A percentile compares a stretch with the other conserved stretches of the same genome.
These are phyloP conservation scores for Condylura cristata DNA, from an alignment of 2,113 vertebrate genomes.

Conservation along the genomic window DNA sequence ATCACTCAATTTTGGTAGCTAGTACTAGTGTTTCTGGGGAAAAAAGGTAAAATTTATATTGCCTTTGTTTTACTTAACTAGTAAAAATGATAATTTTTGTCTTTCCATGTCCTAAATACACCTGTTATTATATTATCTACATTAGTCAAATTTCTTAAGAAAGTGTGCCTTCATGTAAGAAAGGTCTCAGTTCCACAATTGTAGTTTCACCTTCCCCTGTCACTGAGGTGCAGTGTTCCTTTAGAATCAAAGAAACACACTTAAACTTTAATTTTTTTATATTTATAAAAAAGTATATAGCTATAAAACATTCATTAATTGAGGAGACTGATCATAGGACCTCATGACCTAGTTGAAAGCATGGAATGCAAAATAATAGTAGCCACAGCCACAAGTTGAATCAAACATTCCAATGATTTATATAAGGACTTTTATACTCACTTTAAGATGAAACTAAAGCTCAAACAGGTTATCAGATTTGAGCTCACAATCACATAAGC, in stretches of 20 bases:
- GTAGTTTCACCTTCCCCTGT: background rate
- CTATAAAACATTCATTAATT: background rate
- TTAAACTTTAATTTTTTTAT: background rate
- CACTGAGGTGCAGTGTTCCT: constrained; percentile 24
- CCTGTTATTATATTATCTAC: background rate
- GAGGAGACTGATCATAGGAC: background rate
- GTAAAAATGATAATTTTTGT: background rate
- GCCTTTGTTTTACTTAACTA: constrained; percentile 35
- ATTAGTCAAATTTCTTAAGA: constrained; percentile 48
- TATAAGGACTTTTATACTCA: background rate
- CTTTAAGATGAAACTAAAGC: background rate
- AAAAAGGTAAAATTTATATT: constrained; percentile 19
- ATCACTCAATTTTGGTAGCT: constrained; percentile 15
- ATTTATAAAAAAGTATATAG: background rate
- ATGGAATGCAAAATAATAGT: background rate
- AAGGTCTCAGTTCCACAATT: background rate
- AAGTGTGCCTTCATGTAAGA: background rate
- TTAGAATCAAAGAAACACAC: constrained; percentile 6
- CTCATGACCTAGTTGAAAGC: background rate
- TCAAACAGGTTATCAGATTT: background rate
- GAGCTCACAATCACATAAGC: background rate
- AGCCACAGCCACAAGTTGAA: background rate
- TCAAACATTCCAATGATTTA: background rate
- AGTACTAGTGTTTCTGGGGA: background rate
- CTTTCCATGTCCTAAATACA: background rate